These are phyloP conservation scores for Polymixis lichenea DNA, from an alignment of 2,888 invertebrate genomes.

Conservation along the genomic window DNA sequence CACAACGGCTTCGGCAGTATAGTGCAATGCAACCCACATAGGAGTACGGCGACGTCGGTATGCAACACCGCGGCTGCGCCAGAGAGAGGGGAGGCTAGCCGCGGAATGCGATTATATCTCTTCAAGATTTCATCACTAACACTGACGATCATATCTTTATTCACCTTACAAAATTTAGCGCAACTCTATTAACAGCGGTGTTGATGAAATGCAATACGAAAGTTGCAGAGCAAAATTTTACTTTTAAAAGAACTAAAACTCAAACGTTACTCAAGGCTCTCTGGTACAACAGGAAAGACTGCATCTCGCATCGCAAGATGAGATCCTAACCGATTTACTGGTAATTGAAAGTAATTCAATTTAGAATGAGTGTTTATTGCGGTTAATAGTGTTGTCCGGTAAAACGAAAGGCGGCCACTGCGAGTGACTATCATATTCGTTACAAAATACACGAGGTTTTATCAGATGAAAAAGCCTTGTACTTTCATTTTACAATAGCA, in stretches of 20 bases:
- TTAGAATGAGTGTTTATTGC: conserved; percentile 76
- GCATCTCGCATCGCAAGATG: conserved; percentile 68
- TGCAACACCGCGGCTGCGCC: conserved; percentile 69
- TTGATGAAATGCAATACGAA: conserved; percentile 65
- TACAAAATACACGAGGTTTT: conserved; percentile 42
- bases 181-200: conserved; percentile 62
- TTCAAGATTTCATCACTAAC: conserved; percentile 80
- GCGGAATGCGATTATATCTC: conserved; percentile 85
- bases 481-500: conserved; percentile 35
- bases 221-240: conserved; percentile 55
- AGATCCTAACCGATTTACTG: conserved; percentile 80
- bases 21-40: conserved; percentile 74
- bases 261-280: conserved; percentile 56
- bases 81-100: conserved; percentile 77
- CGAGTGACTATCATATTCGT: conserved; percentile 45
- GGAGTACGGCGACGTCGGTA: conserved; percentile 71
- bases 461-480: conserved; percentile 32
- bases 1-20: conserved; percentile 49
- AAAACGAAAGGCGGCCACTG: conserved; percentile 70
- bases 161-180: conserved; percentile 72
- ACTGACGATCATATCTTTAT: conserved; percentile 72
- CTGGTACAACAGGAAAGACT: conserved; percentile 58
- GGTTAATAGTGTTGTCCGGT: conserved; percentile 70
- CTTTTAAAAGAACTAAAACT: conserved; percentile 49
- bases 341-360: conserved; percentile 83